Evolutionary conservation across 2,888 invertebrate species (phyloP).

Genomic region (Conomelus anceps): DNA sequence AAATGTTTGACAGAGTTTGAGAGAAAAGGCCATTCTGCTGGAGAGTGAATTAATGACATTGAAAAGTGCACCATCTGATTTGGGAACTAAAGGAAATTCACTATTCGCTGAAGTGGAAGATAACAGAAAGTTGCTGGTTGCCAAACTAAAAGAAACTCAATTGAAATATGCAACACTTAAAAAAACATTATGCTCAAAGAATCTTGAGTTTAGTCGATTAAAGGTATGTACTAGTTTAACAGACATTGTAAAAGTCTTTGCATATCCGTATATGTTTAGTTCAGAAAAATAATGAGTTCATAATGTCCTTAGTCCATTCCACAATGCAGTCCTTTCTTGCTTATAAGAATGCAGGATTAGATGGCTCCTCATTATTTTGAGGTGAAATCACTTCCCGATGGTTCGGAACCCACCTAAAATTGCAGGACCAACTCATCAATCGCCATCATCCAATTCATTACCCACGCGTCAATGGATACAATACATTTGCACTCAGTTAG

Average conservation of each 20-base stretch:
- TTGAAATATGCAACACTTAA: constrained; percentile 32
- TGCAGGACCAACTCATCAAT: no score
- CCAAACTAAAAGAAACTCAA: constrained; percentile 26
- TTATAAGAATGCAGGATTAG: no score
- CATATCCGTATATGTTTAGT: background rate
- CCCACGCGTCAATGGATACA: no score
- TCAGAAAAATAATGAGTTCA: no score
- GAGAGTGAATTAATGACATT: constrained; percentile 30
- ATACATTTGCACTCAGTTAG: no score
- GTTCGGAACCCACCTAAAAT: no score
- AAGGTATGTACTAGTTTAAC: constrained; percentile 16
- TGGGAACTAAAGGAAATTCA: constrained; percentile 36
- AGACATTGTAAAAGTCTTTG: background rate
- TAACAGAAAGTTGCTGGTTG: constrained; percentile 32
- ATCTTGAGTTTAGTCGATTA: constrained; percentile 19
- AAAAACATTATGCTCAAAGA: constrained; percentile 25
- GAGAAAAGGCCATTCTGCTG: constrained; percentile 33
- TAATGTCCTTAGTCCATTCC: no score
- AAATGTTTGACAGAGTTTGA: constrained; percentile 27
- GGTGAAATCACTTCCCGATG: no score
- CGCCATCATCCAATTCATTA: no score
- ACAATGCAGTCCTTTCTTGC: no score
- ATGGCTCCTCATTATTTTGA: no score
- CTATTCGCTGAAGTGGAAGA: constrained; percentile 38
- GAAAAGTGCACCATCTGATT: constrained; percentile 28